phyloP scores from a whole-genome alignment of 2,797 vertebrate genomes.

The Poecilia gillii region DNA sequence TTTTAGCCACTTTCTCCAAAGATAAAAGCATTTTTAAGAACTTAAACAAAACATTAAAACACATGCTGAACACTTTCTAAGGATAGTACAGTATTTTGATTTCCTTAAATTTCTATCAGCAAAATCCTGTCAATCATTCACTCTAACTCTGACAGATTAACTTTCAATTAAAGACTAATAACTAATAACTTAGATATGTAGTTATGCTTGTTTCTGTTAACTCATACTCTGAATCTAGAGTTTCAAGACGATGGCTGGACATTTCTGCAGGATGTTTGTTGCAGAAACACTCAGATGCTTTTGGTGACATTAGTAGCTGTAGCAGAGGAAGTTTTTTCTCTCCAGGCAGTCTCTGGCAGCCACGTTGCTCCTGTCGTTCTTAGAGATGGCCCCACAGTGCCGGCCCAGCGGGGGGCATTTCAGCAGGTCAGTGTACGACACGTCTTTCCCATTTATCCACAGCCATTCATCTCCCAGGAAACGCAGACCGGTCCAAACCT shows the following conservation, averaged over 20 bases:
- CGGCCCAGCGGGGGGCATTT: slow-evolving; percentile 19
- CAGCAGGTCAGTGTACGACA: slow-evolving; percentile 29
- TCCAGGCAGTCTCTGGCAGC: slow-evolving; percentile 33
- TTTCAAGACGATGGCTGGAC: not conserved
- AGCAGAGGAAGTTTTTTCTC: slow-evolving; percentile 61
- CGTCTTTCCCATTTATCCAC: slow-evolving; percentile 42
- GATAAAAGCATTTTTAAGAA: not conserved
- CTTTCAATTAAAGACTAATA: not conserved
- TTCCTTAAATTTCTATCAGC: not conserved
- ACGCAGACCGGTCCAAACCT: slow-evolving; percentile 62
- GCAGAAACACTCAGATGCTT: not conserved
- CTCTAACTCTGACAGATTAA: not conserved
- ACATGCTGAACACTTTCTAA: not conserved
- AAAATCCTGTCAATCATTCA: not conserved
- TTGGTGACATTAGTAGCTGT: slow-evolving; percentile 1
- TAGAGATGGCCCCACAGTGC: slow-evolving; percentile 8
- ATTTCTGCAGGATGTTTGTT: not conserved
- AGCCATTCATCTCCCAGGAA: slow-evolving; percentile 60
- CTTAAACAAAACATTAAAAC: not conserved
- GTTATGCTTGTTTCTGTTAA: not conserved
- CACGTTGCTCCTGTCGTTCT: rapidly evolving
- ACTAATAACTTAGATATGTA: not conserved
- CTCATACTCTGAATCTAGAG: not conserved
- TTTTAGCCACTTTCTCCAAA: not conserved
- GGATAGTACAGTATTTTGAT: not conserved